Evolutionary conservation across 53 echinoderm and acorn worm species (phyloP), one percentile per base, ranked within the genome.

Genomic region (Hippasteria phrygiana): DNA sequence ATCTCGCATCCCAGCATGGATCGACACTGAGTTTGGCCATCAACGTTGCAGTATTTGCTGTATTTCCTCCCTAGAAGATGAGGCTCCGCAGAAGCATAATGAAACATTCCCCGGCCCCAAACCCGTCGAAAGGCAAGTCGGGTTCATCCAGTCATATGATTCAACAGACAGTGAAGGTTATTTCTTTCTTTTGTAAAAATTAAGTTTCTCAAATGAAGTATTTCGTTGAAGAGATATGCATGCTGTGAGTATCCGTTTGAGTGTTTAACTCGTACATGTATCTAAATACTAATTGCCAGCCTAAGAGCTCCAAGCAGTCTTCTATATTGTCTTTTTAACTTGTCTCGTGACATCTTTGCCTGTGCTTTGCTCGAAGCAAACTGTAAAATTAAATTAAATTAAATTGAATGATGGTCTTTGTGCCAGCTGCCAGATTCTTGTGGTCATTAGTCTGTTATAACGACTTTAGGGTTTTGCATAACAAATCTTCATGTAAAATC

Each of bases 131-230:
- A 47, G 40, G 47, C 11, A 29, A 43, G 76, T 75, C 33, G 34
- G 33, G 13, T 75, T 75, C 48, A 20, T 12, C 33, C 17, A 53
- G 11, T 14, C 47, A 22, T 22, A 38, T 55, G 79, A 39, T 33
- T 62, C 55, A 35, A 24, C 62, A 2, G 79, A 78, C 55, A 40
- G 59, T 39, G 79, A 78, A 78, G 79, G 59, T 78, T 55, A 24
- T 73, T 43, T 43, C 18, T 20, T 33, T 41, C 4, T 73, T 42
- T 73, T n/a, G 4, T 33, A 42, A 16, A 20, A 22, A 12, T 18
- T 11, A 37, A 67, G 36, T 7, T 0, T 67, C 28, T 31, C 5
- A 63, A 6, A 51, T 51, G 20, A n/a, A n/a, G n/a, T n/a, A n/a
- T n/a, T n/a, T n/a, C n/a, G n/a, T n/a, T n/a, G n/a, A n/a, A n/a